Conservation (phyloP, 2,888 invertebrate species). For the Cantharis lateralis region DNA sequence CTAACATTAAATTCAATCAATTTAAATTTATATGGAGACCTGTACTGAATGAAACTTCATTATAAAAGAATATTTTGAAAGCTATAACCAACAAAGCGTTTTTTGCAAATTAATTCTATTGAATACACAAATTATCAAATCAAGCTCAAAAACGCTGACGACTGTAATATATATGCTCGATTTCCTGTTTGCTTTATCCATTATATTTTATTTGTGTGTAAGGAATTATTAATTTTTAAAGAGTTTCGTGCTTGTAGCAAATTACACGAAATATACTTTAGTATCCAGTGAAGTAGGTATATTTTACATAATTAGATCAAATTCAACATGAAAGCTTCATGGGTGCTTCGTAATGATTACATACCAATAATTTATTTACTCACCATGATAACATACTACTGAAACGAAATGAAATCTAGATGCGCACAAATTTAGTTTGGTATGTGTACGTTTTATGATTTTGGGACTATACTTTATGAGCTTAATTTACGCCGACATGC, state of each 20-base stretch:
- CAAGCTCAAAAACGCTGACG: background rate
- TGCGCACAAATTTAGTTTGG: constrained; percentile 20
- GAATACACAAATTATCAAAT: background rate
- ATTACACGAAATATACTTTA: constrained; percentile 3
- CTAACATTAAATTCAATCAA: background rate
- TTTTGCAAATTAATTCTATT: background rate
- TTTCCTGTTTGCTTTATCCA: background rate
- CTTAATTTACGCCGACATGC: constrained; percentile 26
- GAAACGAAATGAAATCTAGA: constrained; percentile 25
- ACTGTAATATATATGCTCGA: background rate
- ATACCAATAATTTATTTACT: constrained; percentile 28
- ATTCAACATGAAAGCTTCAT: constrained; percentile 15
- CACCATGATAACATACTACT: constrained; percentile 11
- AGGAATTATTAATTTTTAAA: background rate
- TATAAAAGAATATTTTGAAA: background rate
- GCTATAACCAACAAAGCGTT: background rate
- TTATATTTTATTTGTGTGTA: background rate
- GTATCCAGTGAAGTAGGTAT: constrained; percentile 14
- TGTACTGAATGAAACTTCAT: background rate
- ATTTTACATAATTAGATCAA: constrained; percentile 25
- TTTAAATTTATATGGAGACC: background rate
- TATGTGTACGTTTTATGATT: constrained; percentile 25
- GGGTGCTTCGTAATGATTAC: constrained; percentile 18
- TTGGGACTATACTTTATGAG: constrained; percentile 26
- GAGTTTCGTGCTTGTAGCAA: background rate